Base-by-base conservation (phyloP, 2,888 invertebrate species). In the Drosophila atroscutellata region DNA sequence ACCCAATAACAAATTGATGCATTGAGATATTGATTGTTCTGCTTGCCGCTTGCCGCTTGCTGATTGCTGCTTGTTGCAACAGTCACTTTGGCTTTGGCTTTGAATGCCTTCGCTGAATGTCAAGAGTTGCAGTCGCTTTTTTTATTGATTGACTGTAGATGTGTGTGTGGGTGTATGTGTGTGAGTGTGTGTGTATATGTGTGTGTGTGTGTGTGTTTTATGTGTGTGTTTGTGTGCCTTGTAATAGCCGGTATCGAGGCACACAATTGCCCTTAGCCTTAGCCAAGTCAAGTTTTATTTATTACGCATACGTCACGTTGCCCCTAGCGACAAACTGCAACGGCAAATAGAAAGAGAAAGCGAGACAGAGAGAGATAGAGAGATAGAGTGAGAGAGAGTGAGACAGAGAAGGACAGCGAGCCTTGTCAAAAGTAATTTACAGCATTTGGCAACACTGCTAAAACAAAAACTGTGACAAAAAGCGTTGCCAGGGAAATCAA, bases 231-330 rank as follows among this genome's bases (percentile, higher is more conserved):
- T 50, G n/a, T 65, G 36, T 52, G 47, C 6, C 34, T 54, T 51
- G 50, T 56, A 50, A 51, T 32, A 58, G 70, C 79, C 85, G 84
- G 75, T 84, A 69, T 71, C 84, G 71, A 72, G 66, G 60, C 72
- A 42, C 63, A 67, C 77, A 59, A 75, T 71, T 84, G 84, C 68
- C 89, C 82, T 81, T 86, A 88, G 75, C 83, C 64, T 68, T 66
- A 72, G 80, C 56, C 26, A 26, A 39, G 56, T 63, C 64, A 45
- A 75, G 73, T 74, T 80, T 61, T 70, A 77, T 84, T 89, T 86
- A 84, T 89, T 89, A 86, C 85, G 82, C 82, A 85, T 85, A 89
- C 85, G 89, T 54, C 82, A 72, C 82, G 77, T 89, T 84, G 80
- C 64, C 82, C 34, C 11, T 26, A 11, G 28, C 57, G 56, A 65